phyloP scores from a whole-genome alignment of 2,797 vertebrate species.

The Silurus lanzhouensis region DNA sequence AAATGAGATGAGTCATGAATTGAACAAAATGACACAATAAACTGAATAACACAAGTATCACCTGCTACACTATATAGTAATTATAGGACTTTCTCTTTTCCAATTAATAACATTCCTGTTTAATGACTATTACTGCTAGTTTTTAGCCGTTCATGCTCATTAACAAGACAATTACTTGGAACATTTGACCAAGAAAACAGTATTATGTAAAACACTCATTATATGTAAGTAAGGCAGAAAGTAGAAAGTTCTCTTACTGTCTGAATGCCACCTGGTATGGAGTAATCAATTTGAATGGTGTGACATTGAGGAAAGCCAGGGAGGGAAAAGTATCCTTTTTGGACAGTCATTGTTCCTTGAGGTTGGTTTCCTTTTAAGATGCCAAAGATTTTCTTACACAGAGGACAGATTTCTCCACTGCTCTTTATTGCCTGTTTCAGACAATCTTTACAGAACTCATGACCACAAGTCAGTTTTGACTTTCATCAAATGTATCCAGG shows the following conservation, averaged over 20 bases:
- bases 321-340: fast-evolving
- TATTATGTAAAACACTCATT: neutral
- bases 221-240: neutral
- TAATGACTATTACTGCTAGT: neutral
- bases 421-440: fast-evolving
- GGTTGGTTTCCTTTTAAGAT: slow-evolving; percentile 70
- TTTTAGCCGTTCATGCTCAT: neutral
- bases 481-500: slow-evolving; percentile 58
- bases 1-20: neutral
- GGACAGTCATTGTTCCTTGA: neutral
- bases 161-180: neutral
- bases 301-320: slow-evolving; percentile 33
- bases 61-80: neutral
- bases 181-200: neutral
- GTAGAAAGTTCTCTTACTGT: slow-evolving; percentile 61
- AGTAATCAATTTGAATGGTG: slow-evolving; percentile 56
- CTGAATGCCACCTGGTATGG: slow-evolving; percentile 58
- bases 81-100: neutral
- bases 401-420: slow-evolving; percentile 64
- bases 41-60: too few species aligned
- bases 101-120: too few species aligned
- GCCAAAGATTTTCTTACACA: slow-evolving; percentile 72
- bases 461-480: slow-evolving; percentile 61
- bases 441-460: slow-evolving; percentile 70
- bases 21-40: neutral